Conservation (phyloP, 2,113 vertebrate species). For the Apodemus speciosus region DNA sequence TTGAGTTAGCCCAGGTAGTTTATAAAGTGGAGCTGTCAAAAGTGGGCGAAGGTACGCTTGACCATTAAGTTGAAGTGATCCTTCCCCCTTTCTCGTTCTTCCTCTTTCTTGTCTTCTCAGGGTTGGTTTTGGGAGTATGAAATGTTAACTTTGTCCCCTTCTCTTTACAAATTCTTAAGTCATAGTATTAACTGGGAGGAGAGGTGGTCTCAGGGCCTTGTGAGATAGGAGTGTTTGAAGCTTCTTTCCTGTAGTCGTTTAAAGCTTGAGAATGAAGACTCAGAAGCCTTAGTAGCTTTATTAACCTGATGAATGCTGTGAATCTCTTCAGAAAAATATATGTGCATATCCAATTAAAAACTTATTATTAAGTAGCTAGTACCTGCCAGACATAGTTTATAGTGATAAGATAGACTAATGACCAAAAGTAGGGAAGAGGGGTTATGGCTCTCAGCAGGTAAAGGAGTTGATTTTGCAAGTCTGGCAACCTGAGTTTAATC, state of each 20-base stretch:
- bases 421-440: not conserved
- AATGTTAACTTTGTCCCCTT: constrained; percentile 34
- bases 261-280: constrained; percentile 49
- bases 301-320: constrained; percentile 28
- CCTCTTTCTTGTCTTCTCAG: not conserved
- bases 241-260: constrained; percentile 21
- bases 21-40: constrained; percentile 36
- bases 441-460: not conserved
- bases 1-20: not conserved
- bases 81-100: not conserved
- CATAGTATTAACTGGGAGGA: not conserved
- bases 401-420: constrained; percentile 10
- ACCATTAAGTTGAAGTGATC: not conserved
- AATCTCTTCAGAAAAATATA: constrained; percentile 38
- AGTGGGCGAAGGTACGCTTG: not conserved
- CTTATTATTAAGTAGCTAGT: constrained; percentile 21
- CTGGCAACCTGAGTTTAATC: not conserved
- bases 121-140: constrained; percentile 33
- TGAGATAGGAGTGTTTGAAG: constrained; percentile 15
- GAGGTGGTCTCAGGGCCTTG: not conserved
- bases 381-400: not conserved
- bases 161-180: not conserved
- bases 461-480: not conserved
- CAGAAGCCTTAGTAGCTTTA: constrained; percentile 14
- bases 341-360: not conserved